phyloP scores from a whole-genome alignment of 2,888 invertebrate genomes.

The Pandemis cinnamomeana region DNA sequence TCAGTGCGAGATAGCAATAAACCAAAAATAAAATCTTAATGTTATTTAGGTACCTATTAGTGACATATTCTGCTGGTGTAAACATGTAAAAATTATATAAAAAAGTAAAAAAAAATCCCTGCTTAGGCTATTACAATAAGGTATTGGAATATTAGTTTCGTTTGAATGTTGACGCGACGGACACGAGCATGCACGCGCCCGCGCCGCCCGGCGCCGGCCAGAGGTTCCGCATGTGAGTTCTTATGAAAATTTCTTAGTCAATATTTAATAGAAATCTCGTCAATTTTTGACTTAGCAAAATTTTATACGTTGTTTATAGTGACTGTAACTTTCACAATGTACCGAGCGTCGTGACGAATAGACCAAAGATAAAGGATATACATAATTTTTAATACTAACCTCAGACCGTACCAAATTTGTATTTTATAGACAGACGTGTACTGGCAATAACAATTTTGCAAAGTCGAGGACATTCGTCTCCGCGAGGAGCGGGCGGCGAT shows the following conservation, averaged over 20 bases:
- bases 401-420: constrained; percentile 82
- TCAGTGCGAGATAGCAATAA: constrained; percentile 81
- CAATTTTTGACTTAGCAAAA: constrained; percentile 85
- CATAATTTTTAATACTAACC: constrained; percentile 81
- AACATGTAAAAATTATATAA: constrained; percentile 79
- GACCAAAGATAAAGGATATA: constrained; percentile 83
- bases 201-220: constrained; percentile 55
- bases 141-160: constrained; percentile 76
- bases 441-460: constrained; percentile 54
- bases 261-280: constrained; percentile 81
- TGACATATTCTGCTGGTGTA: constrained; percentile 82
- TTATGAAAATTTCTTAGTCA: constrained; percentile 84
- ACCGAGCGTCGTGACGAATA: constrained; percentile 78
- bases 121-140: constrained; percentile 82
- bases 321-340: constrained; percentile 73
- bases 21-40: constrained; percentile 83
- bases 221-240: constrained; percentile 79
- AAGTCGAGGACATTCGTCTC: constrained; percentile 25
- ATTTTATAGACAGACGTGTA: constrained; percentile 71
- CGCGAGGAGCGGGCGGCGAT: constrained; percentile 21
- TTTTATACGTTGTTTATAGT: constrained; percentile 83
- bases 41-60: constrained; percentile 78
- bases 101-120: constrained; percentile 76
- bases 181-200: constrained; percentile 69
- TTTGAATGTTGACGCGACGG: constrained; percentile 71